Conservation (phyloP, 2,888 invertebrate genomes). For the Lottia gigantea region DNA sequence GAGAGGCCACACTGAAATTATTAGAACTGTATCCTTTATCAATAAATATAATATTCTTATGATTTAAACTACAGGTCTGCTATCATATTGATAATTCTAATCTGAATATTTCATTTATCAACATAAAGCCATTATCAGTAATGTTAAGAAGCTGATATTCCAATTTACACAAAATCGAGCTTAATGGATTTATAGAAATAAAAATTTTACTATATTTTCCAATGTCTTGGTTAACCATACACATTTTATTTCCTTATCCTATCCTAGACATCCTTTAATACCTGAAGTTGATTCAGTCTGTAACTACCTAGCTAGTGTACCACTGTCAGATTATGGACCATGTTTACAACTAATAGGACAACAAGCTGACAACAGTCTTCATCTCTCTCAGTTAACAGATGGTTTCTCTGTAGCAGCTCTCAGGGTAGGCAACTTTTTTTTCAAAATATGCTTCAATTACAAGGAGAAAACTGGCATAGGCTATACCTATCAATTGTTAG, state of each 20-base stretch:
- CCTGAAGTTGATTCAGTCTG: slow-evolving; percentile 35
- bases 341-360: slow-evolving; percentile 39
- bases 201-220: too few relatives aligned
- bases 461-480: neutral
- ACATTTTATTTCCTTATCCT: slow-evolving; percentile 4
- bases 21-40: slow-evolving; percentile 44
- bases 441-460: too few relatives aligned
- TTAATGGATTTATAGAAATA: too few relatives aligned
- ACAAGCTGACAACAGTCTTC: slow-evolving; percentile 24
- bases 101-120: too few relatives aligned
- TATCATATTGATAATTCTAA: too few relatives aligned
- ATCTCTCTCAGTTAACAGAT: slow-evolving; percentile 49
- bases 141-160: too few relatives aligned
- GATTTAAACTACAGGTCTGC: too few relatives aligned
- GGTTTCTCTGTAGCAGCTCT: slow-evolving; percentile 55
- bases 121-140: too few relatives aligned
- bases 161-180: too few relatives aligned
- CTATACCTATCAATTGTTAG: too few relatives aligned
- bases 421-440: slow-evolving; percentile 42
- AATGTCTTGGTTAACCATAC: too few relatives aligned
- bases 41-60: too few relatives aligned
- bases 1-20: slow-evolving; percentile 39
- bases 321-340: slow-evolving; percentile 55
- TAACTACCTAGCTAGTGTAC: slow-evolving; percentile 46
- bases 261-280: slow-evolving; percentile 33